Percentiles rank a stretch among this genome's conserved stretches.
phyloP scores from a whole-genome alignment of 2,113 vertebrate species.

The Ramphastos sulfuratus region DNA sequence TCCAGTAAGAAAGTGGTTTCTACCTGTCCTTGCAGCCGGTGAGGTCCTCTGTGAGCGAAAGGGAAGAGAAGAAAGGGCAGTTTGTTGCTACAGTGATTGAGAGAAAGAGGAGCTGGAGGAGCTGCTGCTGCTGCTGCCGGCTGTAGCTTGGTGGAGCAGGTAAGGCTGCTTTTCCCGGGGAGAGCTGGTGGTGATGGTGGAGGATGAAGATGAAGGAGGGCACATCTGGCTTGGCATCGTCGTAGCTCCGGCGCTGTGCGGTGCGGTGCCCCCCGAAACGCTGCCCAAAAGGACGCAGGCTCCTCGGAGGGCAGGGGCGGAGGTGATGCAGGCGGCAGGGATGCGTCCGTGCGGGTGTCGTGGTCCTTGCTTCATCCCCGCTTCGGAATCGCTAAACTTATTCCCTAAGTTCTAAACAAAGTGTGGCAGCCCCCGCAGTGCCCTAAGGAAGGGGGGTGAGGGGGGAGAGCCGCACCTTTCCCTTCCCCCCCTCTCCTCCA shows the following conservation, averaged over 20 bases:
- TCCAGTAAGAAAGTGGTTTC: conserved; percentile 67
- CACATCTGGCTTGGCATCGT: background rate
- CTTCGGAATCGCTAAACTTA: conserved; percentile 52
- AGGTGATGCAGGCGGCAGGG: background rate
- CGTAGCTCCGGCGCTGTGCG: background rate
- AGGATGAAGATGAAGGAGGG: background rate
- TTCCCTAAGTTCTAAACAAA: conserved; percentile 64
- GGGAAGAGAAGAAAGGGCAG: background rate
- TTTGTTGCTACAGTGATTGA: background rate
- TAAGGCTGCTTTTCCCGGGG: background rate
- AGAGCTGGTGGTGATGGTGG: background rate
- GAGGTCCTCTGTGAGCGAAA: conserved; percentile 28
- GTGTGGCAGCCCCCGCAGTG: conserved; percentile 2
- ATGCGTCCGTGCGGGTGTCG: background rate
- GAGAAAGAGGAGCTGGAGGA: background rate
- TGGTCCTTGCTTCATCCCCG: background rate
- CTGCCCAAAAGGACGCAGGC: background rate
- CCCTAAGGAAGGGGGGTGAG: background rate
- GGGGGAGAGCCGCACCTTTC: background rate
- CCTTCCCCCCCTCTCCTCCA: background rate
- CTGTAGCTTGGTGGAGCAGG: conserved; percentile 56
- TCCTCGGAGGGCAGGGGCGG: background rate
- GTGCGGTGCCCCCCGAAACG: background rate
- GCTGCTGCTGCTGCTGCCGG: background rate
- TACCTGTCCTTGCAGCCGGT: background rate